Evolutionary conservation across 2,113 vertebrate genomes (phyloP).

Genomic region (Cavia aperea): DNA sequence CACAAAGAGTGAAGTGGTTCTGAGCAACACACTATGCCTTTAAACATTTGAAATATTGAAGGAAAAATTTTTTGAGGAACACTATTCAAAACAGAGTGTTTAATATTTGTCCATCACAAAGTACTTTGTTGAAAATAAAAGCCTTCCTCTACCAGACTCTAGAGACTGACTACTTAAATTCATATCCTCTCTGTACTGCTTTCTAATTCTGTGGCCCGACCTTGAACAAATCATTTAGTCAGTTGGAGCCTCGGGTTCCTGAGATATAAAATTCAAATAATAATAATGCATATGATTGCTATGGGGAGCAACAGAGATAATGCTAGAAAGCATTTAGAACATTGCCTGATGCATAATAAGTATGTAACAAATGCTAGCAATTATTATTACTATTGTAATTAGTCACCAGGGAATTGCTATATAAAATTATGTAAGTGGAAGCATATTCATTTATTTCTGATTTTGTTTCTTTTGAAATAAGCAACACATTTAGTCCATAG

Average conservation of each 20-base stretch:
- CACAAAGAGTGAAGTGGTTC: conserved; percentile 19
- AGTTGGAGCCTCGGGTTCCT: not conserved
- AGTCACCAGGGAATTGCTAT: not conserved
- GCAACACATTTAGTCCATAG: not conserved
- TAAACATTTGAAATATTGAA: conserved; percentile 31
- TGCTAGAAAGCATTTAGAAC: not conserved
- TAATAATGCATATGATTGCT: conserved; percentile 11
- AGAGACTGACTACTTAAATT: conserved; percentile 2
- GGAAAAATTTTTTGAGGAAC: conserved; percentile 29
- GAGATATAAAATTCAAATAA: conserved; percentile 17
- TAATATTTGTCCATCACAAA: conserved; percentile 31
- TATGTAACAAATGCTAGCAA: not conserved
- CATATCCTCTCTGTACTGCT: not conserved
- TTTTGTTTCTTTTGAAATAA: conserved; percentile 32
- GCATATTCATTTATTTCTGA: conserved; percentile 16
- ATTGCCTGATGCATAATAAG: not conserved
- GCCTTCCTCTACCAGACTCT: not conserved
- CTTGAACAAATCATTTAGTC: conserved; percentile 15
- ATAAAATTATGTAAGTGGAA: not conserved
- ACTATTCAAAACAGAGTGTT: conserved; percentile 31
- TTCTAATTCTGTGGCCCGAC: conserved; percentile 2
- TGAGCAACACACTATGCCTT: conserved; percentile 21
- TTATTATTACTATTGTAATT: conserved; percentile 24
- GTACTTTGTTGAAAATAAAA: conserved; percentile 50
- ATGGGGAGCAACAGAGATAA: not conserved